These are phyloP conservation scores for Brachyhypopomus occidentalis DNA, from an alignment of 2,113 vertebrate genomes.

Conservation along the genomic window DNA sequence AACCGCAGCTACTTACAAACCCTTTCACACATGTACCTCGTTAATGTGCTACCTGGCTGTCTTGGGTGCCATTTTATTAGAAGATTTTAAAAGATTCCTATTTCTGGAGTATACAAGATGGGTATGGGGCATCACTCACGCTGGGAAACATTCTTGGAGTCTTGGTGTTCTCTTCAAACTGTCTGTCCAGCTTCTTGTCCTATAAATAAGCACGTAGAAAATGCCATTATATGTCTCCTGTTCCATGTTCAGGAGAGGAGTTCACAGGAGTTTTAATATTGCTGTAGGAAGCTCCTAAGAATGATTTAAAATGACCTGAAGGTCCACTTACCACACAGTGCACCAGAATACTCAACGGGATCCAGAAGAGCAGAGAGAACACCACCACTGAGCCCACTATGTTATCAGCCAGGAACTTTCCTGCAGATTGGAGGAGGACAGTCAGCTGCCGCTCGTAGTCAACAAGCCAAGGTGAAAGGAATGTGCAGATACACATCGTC, in stretches of 20 bases:
- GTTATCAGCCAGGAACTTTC: constrained; percentile 96
- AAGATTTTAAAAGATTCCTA: constrained; percentile 4
- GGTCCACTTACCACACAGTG: constrained; percentile 91
- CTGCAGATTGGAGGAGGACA: constrained; percentile 66
- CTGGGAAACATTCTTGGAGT: constrained; percentile 83
- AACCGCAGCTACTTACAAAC: constrained; percentile 23
- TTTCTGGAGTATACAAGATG: not conserved
- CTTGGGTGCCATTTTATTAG: constrained; percentile 7
- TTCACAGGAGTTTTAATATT: not conserved
- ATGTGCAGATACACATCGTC: not conserved
- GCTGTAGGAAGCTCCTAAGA: not conserved
- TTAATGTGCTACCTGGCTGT: constrained; percentile 24
- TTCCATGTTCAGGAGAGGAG: not conserved
- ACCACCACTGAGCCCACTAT: constrained; percentile 98
- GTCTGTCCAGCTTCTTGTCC: constrained; percentile 95
- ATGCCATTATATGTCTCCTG: not conserved
- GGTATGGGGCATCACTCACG: constrained; percentile 76
- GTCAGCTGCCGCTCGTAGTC: not conserved
- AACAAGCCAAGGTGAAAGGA: not conserved
- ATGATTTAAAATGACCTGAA: not conserved
- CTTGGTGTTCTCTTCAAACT: constrained; percentile 89
- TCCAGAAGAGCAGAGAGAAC: constrained; percentile 96
- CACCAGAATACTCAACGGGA: constrained; percentile 96
- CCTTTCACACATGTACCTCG: not conserved
- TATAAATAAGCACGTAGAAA: constrained; percentile 56